Evolutionary conservation across 2,797 vertebrate species (phyloP), one percentile per base, ranked within the genome.

Genomic region (Platyrinchus mystaceus): DNA sequence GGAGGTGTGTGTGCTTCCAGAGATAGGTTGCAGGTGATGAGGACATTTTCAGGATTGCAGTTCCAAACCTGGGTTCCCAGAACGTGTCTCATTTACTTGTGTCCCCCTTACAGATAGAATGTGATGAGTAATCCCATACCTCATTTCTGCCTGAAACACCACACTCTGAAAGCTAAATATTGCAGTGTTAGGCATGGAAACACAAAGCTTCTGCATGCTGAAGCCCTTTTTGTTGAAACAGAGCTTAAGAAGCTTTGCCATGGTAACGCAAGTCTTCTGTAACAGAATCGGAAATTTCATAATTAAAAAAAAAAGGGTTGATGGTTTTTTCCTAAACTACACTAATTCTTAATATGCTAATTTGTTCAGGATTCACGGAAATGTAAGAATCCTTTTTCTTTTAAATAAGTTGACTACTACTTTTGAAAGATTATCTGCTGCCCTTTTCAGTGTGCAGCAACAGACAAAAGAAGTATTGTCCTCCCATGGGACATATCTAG

Each of bases 231-330:
- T 56, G 13, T 50, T 75, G 79, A 78, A 89, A 86, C 8, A 71
- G 49, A 50, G 8, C 10, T 66, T 66, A 50, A 75, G 62, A 83
- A 64, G 18, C 24, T 81, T 67, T 39, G 85, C 52, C 68, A 12
- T 69, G n/a, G 34, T 87, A 87, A 56, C 32, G 49, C 24, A 74
- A 46, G 41, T 47, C 13, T 80, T 89, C 64, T 82, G 27, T 60
- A 68, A 80, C 27, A 53, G 52, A 84, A 79, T 70, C 56, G 70
- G 43, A 62, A 71, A 47, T 64, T 43, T 60, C 34, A 28, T 60
- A 17, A 59, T 23, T 23, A 1, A 10, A 52, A 53, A 49, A 49
- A 14, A 22, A 32, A 14, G 2, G 0, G 4, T 4, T n/a, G 8
- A 46, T 46, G 11, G 11, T 55, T 76, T 59, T 75, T 47, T 4